Evolutionary conservation across 2,888 invertebrate genomes (phyloP).

Genomic region (Aphidoletes aphidimyza): DNA sequence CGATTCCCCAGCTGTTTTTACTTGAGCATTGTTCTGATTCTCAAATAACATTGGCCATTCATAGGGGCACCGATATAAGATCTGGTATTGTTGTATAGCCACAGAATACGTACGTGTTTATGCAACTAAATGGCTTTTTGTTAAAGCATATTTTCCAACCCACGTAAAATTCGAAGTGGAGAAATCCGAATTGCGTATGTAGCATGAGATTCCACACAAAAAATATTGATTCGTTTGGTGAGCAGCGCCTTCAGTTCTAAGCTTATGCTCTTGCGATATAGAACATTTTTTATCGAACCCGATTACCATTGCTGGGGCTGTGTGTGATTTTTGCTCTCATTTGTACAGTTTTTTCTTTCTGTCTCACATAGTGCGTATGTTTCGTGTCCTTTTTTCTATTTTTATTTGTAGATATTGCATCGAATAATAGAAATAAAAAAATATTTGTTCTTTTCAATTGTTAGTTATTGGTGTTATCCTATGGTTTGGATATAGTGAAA

Average conservation of each 20-base stretch:
- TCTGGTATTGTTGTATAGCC: neutral
- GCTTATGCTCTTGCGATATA: neutral
- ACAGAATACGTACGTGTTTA: neutral
- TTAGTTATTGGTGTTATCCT: neutral
- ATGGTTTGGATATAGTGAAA: neutral
- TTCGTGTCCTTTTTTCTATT: neutral
- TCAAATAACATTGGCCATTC: neutral
- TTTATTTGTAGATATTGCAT: neutral
- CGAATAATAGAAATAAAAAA: neutral
- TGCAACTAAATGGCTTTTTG: neutral
- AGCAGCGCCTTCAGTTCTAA: constrained; percentile 7
- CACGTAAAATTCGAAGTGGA: constrained; percentile 17
- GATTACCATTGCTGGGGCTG: neutral
- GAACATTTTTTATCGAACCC: neutral
- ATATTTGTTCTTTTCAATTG: neutral
- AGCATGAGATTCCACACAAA: neutral
- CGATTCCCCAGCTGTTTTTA: neutral
- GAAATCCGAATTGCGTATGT: constrained; percentile 35
- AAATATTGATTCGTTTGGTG: neutral
- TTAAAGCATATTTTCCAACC: constrained; percentile 36
- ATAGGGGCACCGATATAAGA: neutral
- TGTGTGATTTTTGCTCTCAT: neutral
- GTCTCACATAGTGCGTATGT: neutral
- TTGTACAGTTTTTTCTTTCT: neutral
- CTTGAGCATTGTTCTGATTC: neutral